A percentile compares a stretch with the other conserved stretches of the same genome.
Conservation (phyloP, 2,797 vertebrate species). For the Crenuchus spilurus region DNA sequence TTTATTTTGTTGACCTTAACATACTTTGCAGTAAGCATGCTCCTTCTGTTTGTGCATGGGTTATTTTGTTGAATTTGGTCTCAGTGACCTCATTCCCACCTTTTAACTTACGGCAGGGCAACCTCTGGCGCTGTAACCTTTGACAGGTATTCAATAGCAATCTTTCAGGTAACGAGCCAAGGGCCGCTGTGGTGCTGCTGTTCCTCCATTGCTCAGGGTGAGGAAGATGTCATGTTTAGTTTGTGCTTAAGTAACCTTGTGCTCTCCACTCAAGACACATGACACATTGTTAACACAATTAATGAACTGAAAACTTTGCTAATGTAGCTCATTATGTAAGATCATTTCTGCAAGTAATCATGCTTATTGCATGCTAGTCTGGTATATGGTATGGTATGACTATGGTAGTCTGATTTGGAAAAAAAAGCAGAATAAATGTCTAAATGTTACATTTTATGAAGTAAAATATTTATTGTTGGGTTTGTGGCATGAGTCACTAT, state of each 20-base stretch:
- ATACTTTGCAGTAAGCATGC: not conserved
- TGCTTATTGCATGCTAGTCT: too few relatives aligned
- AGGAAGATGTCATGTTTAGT: constrained; percentile 83
- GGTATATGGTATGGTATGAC: too few relatives aligned
- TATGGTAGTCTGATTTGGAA: too few relatives aligned
- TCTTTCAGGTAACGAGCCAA: constrained; percentile 81
- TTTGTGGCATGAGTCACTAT: too few relatives aligned
- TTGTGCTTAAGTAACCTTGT: constrained; percentile 82
- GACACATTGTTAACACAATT: constrained; percentile 82
- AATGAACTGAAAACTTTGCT: constrained; percentile 84
- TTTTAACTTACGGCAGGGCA: constrained; percentile 69
- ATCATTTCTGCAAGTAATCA: not conserved
- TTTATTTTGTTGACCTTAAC: not conserved
- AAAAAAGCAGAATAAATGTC: too few relatives aligned
- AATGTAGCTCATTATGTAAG: constrained; percentile 75
- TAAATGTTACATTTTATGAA: too few relatives aligned
- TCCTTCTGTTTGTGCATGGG: not conserved
- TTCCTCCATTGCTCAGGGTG: constrained; percentile 64
- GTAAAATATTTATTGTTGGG: too few relatives aligned
- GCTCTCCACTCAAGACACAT: constrained; percentile 78
- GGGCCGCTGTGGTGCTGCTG: constrained; percentile 71
- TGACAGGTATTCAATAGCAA: constrained; percentile 90
- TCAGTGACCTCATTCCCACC: constrained; percentile 70
- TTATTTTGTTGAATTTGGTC: constrained; percentile 53
- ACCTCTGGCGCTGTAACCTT: constrained; percentile 82